Evolutionary conservation across 2,797 vertebrate genomes (phyloP), one percentile per base, ranked within the genome.

Genomic region (Sebastiscus tertius): DNA sequence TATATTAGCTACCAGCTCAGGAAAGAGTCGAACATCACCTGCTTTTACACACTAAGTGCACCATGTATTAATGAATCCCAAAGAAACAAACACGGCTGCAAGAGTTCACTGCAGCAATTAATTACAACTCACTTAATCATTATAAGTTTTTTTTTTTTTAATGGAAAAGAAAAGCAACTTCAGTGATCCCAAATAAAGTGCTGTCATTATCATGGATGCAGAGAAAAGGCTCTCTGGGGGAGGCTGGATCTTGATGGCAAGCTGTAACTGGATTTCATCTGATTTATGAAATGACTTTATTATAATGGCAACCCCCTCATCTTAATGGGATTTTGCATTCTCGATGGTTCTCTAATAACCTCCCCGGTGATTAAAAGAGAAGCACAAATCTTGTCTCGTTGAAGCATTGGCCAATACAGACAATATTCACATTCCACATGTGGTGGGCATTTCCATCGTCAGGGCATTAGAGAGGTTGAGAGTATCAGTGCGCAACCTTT

Each of bases 241-340:
- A 75, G 39, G 42, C 1, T 18, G 75, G 63, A 76, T 74, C 81
- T 68, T 54, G 52, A 77, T 70, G 61, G 62, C 56, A 60, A 65
- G 62, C 79, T 78, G 68, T 29, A 58, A 33, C 55, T 46, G 49
- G 65, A 81, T 66, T 79, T 74, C 31, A 59, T 83, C 65, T 80
- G 54, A 80, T 77, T 80, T 72, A 82, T 85, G 62, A 79, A 87
- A 85, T 75, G 6, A 71, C 72, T 81, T 73, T 52, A 73, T 69
- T 77, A 58, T 80, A 81, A 81, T 55, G 65, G 65, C 63, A 70
- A 54, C 55, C 56, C 59, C 42, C 16, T 60, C 16, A 1, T 58
- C 63, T 73, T 82, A 85, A 88, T 88, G 67, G 63, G 76, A 85
- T 84, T 87, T 70, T 64, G 33, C 66, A 68, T 88, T 63, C 34